Evolutionary conservation across 30 jellyfish, hydroid and myxozoan genomes (phyloP).

Genomic region (Phacellophora camtschatica): DNA sequence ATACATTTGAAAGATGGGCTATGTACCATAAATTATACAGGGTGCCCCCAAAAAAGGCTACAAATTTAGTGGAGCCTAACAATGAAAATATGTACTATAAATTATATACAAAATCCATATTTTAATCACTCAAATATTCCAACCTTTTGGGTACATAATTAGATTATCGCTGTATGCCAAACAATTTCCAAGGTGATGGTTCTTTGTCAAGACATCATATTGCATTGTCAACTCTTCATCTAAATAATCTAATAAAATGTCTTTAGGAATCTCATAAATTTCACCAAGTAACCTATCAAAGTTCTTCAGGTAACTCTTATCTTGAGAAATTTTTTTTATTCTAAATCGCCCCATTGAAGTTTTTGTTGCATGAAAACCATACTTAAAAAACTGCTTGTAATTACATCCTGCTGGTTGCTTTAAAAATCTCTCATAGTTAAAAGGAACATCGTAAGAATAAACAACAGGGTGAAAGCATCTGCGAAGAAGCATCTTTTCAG

Average conservation of each 20-base stretch:
- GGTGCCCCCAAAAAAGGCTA: no score
- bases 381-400: not conserved
- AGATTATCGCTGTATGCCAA: constrained; percentile 18
- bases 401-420: constrained; percentile 23
- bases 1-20: no score
- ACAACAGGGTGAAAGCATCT: constrained; percentile 47
- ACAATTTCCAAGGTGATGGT: constrained; percentile 59
- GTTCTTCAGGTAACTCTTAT: not conserved
- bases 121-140: not conserved
- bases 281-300: constrained; percentile 8
- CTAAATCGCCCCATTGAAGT: constrained; percentile 6
- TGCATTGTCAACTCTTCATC: constrained; percentile 47
- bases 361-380: not conserved
- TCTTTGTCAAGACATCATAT: constrained; percentile 42
- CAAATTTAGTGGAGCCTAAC: no score
- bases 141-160: constrained; percentile 45
- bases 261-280: constrained; percentile 60
- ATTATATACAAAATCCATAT: not conserved
- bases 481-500: not conserved
- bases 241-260: constrained; percentile 24
- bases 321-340: not conserved
- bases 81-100: not conserved
- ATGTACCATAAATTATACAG: no score
- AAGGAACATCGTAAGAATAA: constrained; percentile 26
- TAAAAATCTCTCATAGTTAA: not conserved